Percentiles rank a stretch among this genome's conserved stretches.
Evolutionary conservation across 1,140 invertebrate genomes (phyloP).

Genomic region (Heliconius melpomene): DNA sequence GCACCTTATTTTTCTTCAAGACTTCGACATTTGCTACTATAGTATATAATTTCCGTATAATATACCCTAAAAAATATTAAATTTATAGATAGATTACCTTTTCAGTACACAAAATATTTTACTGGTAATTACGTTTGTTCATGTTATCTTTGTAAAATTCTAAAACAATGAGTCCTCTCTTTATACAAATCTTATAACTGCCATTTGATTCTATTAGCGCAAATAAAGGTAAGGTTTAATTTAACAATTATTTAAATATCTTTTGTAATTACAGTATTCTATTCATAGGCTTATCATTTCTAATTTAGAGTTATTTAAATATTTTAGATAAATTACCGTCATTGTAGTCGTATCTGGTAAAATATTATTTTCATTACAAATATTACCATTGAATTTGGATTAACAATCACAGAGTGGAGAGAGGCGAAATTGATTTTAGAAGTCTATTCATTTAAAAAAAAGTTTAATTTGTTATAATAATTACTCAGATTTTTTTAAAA

Average conservation of each 20-base stretch:
- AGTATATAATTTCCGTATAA: background rate
- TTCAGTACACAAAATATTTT: background rate
- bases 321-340: background rate
- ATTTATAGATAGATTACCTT: too few species aligned
- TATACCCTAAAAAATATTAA: background rate
- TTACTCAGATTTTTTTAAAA: too few species aligned
- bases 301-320: background rate
- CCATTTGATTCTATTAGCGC: conserved; percentile 6
- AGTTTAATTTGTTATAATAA: too few species aligned
- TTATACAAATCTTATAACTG: background rate
- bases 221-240: background rate
- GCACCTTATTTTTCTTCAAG: background rate
- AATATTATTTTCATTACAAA: background rate
- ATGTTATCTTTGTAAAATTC: background rate
- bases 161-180: background rate
- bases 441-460: too few species aligned
- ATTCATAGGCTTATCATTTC: background rate
- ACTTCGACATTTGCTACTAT: background rate
- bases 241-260: conserved; percentile 1
- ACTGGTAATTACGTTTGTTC: background rate
- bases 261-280: conserved; percentile 3
- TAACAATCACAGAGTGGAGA: too few species aligned
- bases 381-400: background rate
- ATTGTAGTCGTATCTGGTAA: background rate
- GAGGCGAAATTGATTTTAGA: too few species aligned